These are phyloP conservation scores for Dipodomys spectabilis DNA, from an alignment of 2,113 vertebrate genomes.

Conservation along the genomic window DNA sequence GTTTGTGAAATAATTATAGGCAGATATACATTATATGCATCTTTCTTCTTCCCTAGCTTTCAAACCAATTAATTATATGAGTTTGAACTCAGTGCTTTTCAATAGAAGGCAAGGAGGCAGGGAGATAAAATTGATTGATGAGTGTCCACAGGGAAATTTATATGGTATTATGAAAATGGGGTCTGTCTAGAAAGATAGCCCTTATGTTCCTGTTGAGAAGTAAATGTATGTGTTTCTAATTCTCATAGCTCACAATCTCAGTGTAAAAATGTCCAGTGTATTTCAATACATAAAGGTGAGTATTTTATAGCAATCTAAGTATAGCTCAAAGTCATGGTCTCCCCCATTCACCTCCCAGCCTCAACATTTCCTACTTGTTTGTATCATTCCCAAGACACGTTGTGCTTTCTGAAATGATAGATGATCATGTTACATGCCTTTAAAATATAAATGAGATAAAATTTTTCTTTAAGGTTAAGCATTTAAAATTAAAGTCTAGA, in stretches of 20 bases:
- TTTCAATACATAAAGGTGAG: background rate
- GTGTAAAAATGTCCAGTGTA: background rate
- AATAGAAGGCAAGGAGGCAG: background rate
- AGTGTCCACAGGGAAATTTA: background rate
- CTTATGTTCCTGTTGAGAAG: background rate
- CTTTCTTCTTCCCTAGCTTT: background rate
- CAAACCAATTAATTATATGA: background rate
- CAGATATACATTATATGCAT: background rate
- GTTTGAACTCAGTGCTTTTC: background rate
- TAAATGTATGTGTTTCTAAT: background rate
- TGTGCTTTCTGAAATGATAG: conserved; percentile 1
- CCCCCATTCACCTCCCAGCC: background rate
- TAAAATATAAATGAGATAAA: conserved; percentile 16
- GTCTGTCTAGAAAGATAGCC: background rate
- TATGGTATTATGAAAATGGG: background rate
- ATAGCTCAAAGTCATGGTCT: background rate
- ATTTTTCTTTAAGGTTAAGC: conserved; percentile 20
- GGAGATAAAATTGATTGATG: background rate
- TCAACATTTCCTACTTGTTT: conserved; percentile 21
- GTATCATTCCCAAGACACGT: background rate
- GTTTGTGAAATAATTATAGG: background rate
- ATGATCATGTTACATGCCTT: background rate
- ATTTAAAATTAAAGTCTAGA: conserved; percentile 58
- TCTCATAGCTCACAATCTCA: conserved; percentile 30
- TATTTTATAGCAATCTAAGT: background rate